phyloP scores from a whole-genome alignment of 2,797 vertebrate genomes.

The Myotis myotis region DNA sequence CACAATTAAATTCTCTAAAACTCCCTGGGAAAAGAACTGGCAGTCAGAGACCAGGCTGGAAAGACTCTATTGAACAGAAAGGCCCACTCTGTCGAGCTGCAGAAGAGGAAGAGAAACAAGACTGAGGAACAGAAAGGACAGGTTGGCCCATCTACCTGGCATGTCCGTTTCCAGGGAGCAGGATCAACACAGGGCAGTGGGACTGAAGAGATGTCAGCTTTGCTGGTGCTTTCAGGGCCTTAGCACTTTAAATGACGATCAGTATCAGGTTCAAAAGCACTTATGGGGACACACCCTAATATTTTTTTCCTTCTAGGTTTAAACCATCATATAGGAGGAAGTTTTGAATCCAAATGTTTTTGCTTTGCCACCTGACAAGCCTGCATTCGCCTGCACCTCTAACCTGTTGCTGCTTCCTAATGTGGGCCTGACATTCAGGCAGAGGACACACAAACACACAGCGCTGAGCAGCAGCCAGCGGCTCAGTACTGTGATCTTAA shows the following conservation, averaged over 20 bases:
- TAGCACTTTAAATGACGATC: background rate
- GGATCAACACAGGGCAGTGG: background rate
- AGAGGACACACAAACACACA: background rate
- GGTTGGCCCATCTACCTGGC: background rate
- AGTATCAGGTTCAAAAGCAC: background rate
- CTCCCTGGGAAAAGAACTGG: constrained; percentile 27
- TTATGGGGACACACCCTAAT: background rate
- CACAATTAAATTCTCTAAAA: constrained; percentile 26
- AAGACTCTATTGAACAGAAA: background rate
- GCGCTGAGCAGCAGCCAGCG: background rate
- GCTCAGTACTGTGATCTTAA: background rate
- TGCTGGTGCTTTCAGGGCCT: background rate
- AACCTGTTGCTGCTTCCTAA: background rate
- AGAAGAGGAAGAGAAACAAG: background rate
- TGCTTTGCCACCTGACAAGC: background rate
- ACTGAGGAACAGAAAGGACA: background rate
- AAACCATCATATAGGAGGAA: background rate
- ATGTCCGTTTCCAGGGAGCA: background rate
- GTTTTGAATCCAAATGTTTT: background rate
- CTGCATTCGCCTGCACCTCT: background rate
- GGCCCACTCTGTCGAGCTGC: background rate
- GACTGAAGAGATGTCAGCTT: background rate
- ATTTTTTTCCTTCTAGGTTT: background rate
- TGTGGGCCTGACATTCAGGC: background rate
- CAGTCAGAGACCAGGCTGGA: background rate